phyloP scores from a whole-genome alignment of 2,888 invertebrate genomes.

The Seira ritae region DNA sequence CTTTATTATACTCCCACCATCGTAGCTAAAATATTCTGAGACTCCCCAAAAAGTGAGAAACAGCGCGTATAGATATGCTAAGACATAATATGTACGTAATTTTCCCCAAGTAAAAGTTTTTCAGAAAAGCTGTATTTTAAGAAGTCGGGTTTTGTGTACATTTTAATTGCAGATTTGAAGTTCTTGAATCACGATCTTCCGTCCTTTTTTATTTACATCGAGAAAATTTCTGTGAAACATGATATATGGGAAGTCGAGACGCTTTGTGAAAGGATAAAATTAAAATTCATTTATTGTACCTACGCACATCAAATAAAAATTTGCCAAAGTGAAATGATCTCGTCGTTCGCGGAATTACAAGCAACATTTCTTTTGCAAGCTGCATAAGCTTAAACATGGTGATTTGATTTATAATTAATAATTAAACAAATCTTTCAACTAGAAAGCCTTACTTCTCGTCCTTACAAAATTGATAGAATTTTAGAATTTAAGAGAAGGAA shows the following conservation, averaged over 20 bases:
- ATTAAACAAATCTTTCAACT: too few species aligned
- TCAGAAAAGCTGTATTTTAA: not conserved
- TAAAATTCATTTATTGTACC: not conserved
- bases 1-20: not conserved
- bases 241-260: not conserved
- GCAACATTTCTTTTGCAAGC: not conserved
- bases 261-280: not conserved
- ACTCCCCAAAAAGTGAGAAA: not conserved
- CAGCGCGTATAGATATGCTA: too few species aligned
- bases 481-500: too few species aligned
- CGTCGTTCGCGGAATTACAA: not conserved
- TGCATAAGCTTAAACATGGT: too few species aligned
- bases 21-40: not conserved
- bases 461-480: too few species aligned
- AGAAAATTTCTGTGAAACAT: not conserved
- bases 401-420: too few species aligned
- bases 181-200: not conserved
- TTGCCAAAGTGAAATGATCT: not conserved
- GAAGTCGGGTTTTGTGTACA: not conserved
- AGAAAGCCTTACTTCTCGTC: too few species aligned
- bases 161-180: conserved; percentile 7
- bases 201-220: not conserved
- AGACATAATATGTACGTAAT: too few species aligned
- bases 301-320: not conserved
- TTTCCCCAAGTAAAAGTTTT: not conserved